These are phyloP conservation scores for Crotalus viridis DNA, from an alignment of 2,113 vertebrate genomes.

Conservation along the genomic window DNA sequence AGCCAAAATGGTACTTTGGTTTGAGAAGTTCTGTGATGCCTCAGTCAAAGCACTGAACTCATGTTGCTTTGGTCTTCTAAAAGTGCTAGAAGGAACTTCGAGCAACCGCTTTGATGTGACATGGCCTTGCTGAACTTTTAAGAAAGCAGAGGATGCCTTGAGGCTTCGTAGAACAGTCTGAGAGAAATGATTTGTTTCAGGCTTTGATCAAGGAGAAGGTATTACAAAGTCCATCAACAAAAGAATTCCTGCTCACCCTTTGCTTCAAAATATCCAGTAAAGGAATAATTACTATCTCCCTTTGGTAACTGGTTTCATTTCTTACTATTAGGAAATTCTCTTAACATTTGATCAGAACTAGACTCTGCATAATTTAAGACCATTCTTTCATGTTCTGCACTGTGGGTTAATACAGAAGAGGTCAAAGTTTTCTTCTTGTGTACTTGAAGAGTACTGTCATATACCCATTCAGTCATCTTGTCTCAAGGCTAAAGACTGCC, in stretches of 20 bases:
- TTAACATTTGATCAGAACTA: neutral
- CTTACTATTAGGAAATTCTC: neutral
- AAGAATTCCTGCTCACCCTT: neutral
- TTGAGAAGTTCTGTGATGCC: neutral
- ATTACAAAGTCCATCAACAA: neutral
- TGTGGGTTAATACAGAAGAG: neutral
- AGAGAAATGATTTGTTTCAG: neutral
- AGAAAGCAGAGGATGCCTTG: neutral
- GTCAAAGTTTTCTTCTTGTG: neutral
- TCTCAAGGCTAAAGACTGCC: neutral
- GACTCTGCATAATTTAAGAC: neutral
- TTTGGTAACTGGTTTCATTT: neutral
- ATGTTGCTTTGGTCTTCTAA: neutral
- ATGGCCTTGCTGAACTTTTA: neutral
- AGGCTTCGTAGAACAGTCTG: neutral
- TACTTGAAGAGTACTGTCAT: neutral
- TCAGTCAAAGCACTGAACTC: neutral
- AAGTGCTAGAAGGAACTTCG: neutral
- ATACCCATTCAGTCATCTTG: neutral
- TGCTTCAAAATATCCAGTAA: neutral
- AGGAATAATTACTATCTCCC: neutral
- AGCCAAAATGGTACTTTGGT: neutral
- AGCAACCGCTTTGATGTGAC: neutral
- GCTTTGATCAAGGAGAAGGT: neutral
- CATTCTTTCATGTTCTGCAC: neutral